Percentiles rank a stretch among this genome's conserved stretches.
These are phyloP conservation scores for Amphipoea lucens DNA, from an alignment of 2,888 invertebrate genomes.

Conservation along the genomic window DNA sequence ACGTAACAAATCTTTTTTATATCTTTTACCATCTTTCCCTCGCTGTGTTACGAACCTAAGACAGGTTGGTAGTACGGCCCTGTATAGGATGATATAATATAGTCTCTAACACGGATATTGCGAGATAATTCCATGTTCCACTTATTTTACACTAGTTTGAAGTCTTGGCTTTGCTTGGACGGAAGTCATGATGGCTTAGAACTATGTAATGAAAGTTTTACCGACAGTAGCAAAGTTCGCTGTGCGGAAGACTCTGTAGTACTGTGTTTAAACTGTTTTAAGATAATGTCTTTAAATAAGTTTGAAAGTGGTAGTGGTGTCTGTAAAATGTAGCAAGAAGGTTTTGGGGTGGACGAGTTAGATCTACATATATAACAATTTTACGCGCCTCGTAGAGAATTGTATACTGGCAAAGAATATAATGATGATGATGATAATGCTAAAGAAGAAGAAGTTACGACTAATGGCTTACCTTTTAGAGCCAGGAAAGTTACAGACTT, in stretches of 20 bases:
- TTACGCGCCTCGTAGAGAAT: no score
- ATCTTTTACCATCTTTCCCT: conserved; percentile 48
- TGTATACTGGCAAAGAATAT: no score
- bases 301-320: conserved; percentile 13
- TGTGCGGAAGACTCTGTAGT: conserved; percentile 21
- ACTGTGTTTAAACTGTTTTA: conserved; percentile 33
- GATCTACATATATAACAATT: neutral
- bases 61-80: conserved; percentile 76
- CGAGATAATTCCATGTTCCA: conserved; percentile 81
- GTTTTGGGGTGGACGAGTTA: neutral
- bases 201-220: conserved; percentile 59
- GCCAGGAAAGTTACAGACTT: neutral
- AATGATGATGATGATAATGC: neutral
- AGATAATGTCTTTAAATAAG: conserved; percentile 28
- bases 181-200: conserved; percentile 65
- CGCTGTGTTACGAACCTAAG: conserved; percentile 66
- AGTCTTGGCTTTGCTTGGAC: conserved; percentile 60
- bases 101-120: conserved; percentile 82
- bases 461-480: neutral
- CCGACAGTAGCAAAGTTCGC: conserved; percentile 37
- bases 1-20: conserved; percentile 29
- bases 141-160: conserved; percentile 76
- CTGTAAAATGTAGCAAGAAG: neutral
- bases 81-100: conserved; percentile 82
- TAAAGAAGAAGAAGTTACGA: neutral